Evolutionary conservation across 2,797 vertebrate species (phyloP).

Genomic region (Lepus oiostolus): DNA sequence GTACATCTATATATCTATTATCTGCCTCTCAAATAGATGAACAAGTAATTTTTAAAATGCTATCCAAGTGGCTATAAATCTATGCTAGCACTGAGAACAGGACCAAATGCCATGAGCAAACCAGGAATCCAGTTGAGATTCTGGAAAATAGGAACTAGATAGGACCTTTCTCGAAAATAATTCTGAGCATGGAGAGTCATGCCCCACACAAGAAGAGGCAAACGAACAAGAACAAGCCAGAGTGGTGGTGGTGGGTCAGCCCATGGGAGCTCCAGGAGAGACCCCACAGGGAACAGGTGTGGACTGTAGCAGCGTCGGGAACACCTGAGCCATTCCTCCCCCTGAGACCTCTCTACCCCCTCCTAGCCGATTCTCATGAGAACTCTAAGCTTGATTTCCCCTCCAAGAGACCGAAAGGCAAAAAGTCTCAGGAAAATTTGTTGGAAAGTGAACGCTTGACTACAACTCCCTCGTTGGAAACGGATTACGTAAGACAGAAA

Average conservation of each 20-base stretch:
- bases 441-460: neutral
- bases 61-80: neutral
- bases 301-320: neutral
- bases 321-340: neutral
- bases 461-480: neutral
- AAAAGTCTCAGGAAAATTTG: neutral
- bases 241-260: neutral
- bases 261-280: neutral
- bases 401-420: neutral
- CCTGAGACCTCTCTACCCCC: fast-evolving
- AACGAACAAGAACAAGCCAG: neutral
- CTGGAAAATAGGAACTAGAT: constrained; percentile 3
- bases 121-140: constrained; percentile 4
- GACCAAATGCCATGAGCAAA: neutral
- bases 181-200: neutral
- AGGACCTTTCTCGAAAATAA: neutral
- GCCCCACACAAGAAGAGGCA: neutral
- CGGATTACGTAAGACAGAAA: constrained; percentile 29
- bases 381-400: neutral
- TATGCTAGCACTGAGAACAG: neutral
- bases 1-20: no score
- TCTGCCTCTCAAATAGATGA: no score
- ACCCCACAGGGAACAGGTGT: neutral
- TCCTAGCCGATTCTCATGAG: neutral
- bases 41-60: no score